phyloP scores from a whole-genome alignment of 64 coral and sea anemone species.

The Pachyseris speciosa region DNA sequence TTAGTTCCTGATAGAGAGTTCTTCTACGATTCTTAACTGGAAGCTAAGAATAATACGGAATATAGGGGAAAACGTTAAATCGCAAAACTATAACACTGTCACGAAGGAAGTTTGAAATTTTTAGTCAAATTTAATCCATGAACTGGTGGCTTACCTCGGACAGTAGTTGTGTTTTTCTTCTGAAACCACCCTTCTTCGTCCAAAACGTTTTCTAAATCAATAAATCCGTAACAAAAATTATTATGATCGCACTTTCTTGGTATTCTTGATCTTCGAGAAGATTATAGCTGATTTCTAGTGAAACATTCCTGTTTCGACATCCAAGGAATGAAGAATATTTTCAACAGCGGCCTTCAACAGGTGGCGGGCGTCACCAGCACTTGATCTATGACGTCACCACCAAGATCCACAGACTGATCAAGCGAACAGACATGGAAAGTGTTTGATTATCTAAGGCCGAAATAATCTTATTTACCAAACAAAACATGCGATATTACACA shows the following conservation, averaged over 20 bases:
- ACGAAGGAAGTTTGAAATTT: slow-evolving; percentile 6
- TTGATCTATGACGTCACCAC: slow-evolving; percentile 35
- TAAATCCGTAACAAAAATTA: not conserved
- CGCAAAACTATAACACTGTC: not conserved
- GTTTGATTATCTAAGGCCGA: not conserved
- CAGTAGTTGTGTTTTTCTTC: not conserved
- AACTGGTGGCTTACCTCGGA: slow-evolving; percentile 39
- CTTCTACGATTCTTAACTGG: not conserved
- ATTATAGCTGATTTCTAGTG: slow-evolving; percentile 25
- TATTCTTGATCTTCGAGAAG: not conserved
- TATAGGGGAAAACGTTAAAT: not conserved
- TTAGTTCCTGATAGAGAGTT: too few relatives aligned
- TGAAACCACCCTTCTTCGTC: not conserved
- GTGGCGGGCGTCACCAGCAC: slow-evolving; percentile 19
- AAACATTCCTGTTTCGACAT: not conserved
- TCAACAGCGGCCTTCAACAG: slow-evolving; percentile 13
- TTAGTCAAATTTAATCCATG: not conserved
- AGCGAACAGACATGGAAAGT: not conserved
- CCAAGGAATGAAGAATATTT: slow-evolving; percentile 3
- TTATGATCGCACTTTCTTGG: not conserved
- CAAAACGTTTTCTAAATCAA: not conserved
- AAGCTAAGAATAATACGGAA: not conserved
- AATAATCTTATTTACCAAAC: too few relatives aligned
- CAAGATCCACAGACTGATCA: not conserved
- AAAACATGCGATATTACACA: too few relatives aligned